Conservation (phyloP, 2,888 invertebrate genomes). For the Callimorpha dominula region DNA sequence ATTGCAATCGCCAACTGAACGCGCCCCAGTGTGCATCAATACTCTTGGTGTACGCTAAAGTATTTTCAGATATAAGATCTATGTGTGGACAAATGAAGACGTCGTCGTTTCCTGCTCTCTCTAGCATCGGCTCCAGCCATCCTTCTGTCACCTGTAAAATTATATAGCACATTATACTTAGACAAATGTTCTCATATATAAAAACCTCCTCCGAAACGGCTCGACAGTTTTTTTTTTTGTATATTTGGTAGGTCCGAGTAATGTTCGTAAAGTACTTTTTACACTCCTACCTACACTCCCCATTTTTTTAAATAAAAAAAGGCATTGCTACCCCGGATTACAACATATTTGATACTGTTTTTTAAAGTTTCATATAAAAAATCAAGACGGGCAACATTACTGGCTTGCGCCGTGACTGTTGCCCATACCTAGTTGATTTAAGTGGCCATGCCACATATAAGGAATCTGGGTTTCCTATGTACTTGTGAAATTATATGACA, state of each 20-base stretch:
- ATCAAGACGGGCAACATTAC: too few relatives aligned
- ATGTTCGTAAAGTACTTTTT: too few relatives aligned
- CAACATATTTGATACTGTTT: too few relatives aligned
- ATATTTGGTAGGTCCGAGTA: too few relatives aligned
- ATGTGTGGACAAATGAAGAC: conserved; percentile 84
- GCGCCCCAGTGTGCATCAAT: conserved; percentile 99
- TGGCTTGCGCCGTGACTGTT: too few relatives aligned
- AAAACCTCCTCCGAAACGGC: too few relatives aligned
- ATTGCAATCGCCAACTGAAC: conserved; percentile 99
- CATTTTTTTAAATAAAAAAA: too few relatives aligned
- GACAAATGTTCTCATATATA: background rate
- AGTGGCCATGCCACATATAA: background rate
- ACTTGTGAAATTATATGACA: background rate
- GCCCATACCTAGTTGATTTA: too few relatives aligned
- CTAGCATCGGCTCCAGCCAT: conserved; percentile 87
- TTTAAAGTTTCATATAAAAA: too few relatives aligned
- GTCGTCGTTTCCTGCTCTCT: conserved; percentile 83
- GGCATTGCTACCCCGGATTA: too few relatives aligned
- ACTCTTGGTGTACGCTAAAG: conserved; percentile 97
- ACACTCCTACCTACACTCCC: too few relatives aligned
- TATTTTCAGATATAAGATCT: conserved; percentile 95
- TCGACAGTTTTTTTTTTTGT: too few relatives aligned
- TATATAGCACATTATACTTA: background rate
- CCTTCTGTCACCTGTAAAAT: conserved; percentile 85
- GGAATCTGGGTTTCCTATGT: background rate